Conservation (phyloP, 2,797 vertebrate genomes). For the Schizothorax lantsangensis region DNA sequence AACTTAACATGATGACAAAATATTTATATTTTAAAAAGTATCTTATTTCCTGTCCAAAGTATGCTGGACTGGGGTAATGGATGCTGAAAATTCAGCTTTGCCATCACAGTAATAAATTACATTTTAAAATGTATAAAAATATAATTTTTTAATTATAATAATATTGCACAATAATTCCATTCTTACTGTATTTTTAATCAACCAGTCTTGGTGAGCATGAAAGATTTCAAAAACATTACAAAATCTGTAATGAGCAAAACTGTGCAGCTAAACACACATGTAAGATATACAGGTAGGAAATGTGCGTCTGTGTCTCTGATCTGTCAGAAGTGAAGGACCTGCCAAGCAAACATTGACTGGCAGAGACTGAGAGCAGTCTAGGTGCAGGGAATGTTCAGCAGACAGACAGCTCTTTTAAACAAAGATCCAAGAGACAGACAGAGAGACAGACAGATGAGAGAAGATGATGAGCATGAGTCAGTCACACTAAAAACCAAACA, state of each 20-base stretch:
- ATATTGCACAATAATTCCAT: neutral
- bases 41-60: no score
- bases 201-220: neutral
- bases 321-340: neutral
- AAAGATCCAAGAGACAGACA: conserved; percentile 12
- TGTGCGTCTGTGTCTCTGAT: neutral
- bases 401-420: conserved; percentile 31
- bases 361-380: conserved; percentile 10
- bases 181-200: neutral
- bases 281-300: neutral
- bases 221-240: neutral
- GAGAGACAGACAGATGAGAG: conserved; percentile 22
- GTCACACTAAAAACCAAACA: conserved; percentile 12
- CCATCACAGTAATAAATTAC: neutral
- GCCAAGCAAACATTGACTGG: conserved; percentile 15
- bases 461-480: conserved; percentile 26
- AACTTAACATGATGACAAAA: neutral
- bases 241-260: neutral
- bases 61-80: no score
- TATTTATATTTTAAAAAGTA: neutral
- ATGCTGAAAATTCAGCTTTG: neutral
- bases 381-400: conserved; percentile 3
- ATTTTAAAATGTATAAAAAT: neutral
- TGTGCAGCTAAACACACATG: neutral
- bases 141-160: neutral